phyloP scores from a whole-genome alignment of 2,113 vertebrate genomes.

The Bufo bufo region DNA sequence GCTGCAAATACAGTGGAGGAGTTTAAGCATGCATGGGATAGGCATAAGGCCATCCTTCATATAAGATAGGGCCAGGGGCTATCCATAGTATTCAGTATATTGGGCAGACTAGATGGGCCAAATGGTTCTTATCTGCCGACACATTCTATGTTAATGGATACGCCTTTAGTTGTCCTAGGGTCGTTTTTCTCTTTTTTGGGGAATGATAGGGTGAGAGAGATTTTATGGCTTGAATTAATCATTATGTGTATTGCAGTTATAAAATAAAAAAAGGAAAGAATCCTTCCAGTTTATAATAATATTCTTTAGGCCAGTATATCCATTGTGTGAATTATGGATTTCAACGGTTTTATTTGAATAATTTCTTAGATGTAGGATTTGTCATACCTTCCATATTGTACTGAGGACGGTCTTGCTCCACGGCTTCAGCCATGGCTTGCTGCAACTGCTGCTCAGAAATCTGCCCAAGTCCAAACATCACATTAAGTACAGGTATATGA shows the following conservation, averaged over 20 bases:
- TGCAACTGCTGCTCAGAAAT: slow-evolving; percentile 90
- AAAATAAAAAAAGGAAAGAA: too few species aligned
- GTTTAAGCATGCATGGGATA: too few species aligned
- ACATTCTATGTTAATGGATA: too few species aligned
- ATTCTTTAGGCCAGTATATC: background rate
- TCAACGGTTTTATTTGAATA: too few species aligned
- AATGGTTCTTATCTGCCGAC: too few species aligned
- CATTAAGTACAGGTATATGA: background rate
- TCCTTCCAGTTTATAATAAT: background rate
- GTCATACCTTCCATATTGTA: slow-evolving; percentile 84
- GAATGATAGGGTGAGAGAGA: too few species aligned
- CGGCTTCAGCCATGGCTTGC: slow-evolving; percentile 83
- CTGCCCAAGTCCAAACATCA: slow-evolving; percentile 66
- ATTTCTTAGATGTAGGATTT: background rate
- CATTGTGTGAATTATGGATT: too few species aligned
- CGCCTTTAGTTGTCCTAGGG: background rate
- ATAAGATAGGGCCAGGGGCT: too few species aligned
- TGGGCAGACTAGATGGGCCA: too few species aligned
- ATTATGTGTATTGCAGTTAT: background rate
- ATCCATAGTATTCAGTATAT: too few species aligned
- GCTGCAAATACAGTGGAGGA: too few species aligned
- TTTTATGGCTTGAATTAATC: background rate
- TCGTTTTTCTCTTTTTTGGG: background rate
- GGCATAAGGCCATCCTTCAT: too few species aligned
- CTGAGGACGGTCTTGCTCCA: slow-evolving; percentile 81